Conservation (phyloP, 1,140 invertebrate genomes). For the Drosophila parvula region DNA sequence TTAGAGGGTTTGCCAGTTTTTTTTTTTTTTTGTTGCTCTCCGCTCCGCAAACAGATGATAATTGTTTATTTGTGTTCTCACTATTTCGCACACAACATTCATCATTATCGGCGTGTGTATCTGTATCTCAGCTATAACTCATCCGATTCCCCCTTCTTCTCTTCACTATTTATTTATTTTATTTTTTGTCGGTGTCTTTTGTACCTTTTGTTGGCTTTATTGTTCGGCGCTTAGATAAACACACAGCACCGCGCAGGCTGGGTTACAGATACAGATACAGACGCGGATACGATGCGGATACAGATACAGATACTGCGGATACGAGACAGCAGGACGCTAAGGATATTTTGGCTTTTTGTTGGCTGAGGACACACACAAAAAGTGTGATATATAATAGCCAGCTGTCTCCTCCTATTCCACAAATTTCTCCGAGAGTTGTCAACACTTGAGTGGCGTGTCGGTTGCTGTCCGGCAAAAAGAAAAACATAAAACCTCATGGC, state of each 20-base stretch:
- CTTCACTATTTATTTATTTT: background rate
- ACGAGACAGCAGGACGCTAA: slow-evolving; percentile 19
- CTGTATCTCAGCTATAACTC: slow-evolving; percentile 45
- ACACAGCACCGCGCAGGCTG: slow-evolving; percentile 13
- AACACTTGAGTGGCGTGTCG: slow-evolving; percentile 50
- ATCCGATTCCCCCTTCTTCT: slow-evolving; percentile 14
- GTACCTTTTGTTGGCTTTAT: slow-evolving; percentile 56
- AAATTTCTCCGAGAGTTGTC: slow-evolving; percentile 35
- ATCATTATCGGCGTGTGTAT: slow-evolving; percentile 35
- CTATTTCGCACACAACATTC: slow-evolving; percentile 23
- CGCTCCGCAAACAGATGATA: slow-evolving; percentile 36
- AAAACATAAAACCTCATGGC: slow-evolving; percentile 6
- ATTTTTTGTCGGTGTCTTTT: slow-evolving; percentile 39
- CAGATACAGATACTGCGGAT: slow-evolving; percentile 15
- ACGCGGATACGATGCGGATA: slow-evolving; percentile 8
- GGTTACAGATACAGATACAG: slow-evolving; percentile 21
- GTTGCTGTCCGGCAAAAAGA: slow-evolving; percentile 16
- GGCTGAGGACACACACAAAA: slow-evolving; percentile 37
- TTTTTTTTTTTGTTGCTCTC: slow-evolving; percentile 21
- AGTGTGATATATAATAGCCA: slow-evolving; percentile 56
- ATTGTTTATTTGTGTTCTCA: slow-evolving; percentile 49
- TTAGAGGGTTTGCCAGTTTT: slow-evolving; percentile 15
- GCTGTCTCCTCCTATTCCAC: slow-evolving; percentile 33
- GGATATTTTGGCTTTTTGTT: slow-evolving; percentile 35
- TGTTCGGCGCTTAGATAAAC: slow-evolving; percentile 48